phyloP scores from a whole-genome alignment of 2,797 vertebrate genomes.

The Oophaga sylvatica region DNA sequence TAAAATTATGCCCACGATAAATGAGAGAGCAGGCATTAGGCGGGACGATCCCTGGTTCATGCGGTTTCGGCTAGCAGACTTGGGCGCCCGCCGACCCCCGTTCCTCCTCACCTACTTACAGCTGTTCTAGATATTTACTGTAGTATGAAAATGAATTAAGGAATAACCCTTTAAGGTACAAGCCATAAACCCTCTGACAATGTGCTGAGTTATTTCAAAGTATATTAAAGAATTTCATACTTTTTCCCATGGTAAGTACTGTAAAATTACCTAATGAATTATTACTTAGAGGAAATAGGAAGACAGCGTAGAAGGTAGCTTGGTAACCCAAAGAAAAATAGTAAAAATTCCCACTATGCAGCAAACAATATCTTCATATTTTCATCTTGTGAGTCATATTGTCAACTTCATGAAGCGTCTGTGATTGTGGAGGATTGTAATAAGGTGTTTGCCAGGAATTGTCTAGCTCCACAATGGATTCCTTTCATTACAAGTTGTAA shows the following conservation, averaged over 20 bases:
- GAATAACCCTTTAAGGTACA: no score
- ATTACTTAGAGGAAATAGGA: constrained; percentile 50
- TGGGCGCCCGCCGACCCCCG: no score
- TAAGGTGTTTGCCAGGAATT: constrained; percentile 43
- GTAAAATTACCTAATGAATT: constrained; percentile 19
- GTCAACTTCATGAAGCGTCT: constrained; percentile 19
- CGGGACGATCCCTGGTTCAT: no score
- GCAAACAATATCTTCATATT: constrained; percentile 39
- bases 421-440: constrained; percentile 4
- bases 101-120: no score
- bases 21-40: no score
- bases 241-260: constrained; percentile 32
- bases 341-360: constrained; percentile 53
- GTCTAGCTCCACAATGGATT: constrained; percentile 33
- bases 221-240: neutral
- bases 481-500: neutral
- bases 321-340: constrained; percentile 23
- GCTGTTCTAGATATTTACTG: no score
- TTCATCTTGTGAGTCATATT: constrained; percentile 36
- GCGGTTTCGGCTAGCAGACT: no score
- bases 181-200: neutral
- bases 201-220: neutral
- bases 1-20: no score
- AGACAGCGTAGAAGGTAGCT: constrained; percentile 17
- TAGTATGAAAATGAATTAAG: no score